phyloP scores from a whole-genome alignment of 2,113 vertebrate species.

The Anser cygnoides region DNA sequence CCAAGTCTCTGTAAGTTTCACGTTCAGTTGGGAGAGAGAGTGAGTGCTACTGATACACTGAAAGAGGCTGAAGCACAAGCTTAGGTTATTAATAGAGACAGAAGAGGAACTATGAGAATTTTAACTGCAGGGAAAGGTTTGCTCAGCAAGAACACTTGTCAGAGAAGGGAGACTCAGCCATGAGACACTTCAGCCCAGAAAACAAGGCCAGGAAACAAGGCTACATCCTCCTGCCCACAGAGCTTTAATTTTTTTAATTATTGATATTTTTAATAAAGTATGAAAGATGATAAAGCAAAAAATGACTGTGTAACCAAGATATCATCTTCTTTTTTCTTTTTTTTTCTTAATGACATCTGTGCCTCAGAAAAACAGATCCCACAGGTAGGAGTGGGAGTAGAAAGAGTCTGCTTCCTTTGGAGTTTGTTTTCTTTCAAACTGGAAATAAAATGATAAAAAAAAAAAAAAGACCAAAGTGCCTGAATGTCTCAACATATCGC shows the following conservation, averaged over 20 bases:
- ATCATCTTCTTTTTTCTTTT: neutral
- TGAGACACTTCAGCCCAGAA: neutral
- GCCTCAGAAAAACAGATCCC: neutral
- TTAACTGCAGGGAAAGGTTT: neutral
- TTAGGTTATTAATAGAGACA: neutral
- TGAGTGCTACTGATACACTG: neutral
- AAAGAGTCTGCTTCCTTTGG: neutral
- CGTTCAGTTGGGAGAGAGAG: neutral
- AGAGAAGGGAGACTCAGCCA: neutral
- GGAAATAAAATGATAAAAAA: neutral
- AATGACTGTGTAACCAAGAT: neutral
- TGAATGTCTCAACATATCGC: neutral
- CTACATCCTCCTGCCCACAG: neutral
- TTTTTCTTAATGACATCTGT: neutral
- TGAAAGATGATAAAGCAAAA: neutral
- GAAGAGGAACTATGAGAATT: neutral
- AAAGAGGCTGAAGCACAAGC: neutral
- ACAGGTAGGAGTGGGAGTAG: neutral
- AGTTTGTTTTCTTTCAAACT: neutral
- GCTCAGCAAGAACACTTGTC: neutral
- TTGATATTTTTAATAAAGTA: neutral
- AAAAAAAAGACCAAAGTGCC: neutral
- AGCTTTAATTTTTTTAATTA: neutral
- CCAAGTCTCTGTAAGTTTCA: neutral
- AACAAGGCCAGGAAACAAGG: neutral